These are phyloP conservation scores for Rousettus madagascariensis DNA, from an alignment of 2,797 vertebrate genomes.

Conservation along the genomic window DNA sequence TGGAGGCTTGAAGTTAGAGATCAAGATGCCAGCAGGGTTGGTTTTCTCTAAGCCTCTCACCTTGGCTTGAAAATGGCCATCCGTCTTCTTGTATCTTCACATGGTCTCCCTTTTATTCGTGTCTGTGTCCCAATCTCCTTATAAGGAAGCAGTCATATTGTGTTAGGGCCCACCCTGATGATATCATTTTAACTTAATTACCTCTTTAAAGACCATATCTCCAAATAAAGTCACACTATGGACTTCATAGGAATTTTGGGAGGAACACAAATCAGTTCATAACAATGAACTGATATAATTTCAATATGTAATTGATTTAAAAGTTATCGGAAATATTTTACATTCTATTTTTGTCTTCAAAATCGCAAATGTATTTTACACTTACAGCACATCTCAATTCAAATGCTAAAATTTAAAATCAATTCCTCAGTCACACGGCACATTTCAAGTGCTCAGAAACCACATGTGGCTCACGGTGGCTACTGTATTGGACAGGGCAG, in stretches of 20 bases:
- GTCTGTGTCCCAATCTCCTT: background rate
- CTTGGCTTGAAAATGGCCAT: background rate
- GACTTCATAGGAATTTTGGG: background rate
- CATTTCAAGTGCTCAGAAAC: background rate
- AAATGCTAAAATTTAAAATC: background rate
- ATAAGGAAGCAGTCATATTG: background rate
- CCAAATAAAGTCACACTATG: background rate
- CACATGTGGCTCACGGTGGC: background rate
- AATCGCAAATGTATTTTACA: background rate
- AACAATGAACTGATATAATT: background rate
- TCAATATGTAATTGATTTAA: background rate
- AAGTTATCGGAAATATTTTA: background rate
- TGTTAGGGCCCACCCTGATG: background rate
- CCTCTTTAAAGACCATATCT: background rate
- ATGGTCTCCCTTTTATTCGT: background rate
- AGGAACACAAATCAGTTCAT: background rate
- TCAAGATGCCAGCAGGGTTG: background rate
- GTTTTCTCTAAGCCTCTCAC: background rate
- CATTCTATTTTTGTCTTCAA: background rate
- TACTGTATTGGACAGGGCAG: no score
- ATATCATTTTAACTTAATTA: background rate
- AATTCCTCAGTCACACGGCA: background rate
- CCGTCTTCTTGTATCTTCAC: background rate
- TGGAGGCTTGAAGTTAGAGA: background rate
- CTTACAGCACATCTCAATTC: background rate